A percentile compares a stretch with the other conserved stretches of the same genome.
phyloP scores from a whole-genome alignment of 2,113 vertebrate genomes.

The Tetrao urogallus region DNA sequence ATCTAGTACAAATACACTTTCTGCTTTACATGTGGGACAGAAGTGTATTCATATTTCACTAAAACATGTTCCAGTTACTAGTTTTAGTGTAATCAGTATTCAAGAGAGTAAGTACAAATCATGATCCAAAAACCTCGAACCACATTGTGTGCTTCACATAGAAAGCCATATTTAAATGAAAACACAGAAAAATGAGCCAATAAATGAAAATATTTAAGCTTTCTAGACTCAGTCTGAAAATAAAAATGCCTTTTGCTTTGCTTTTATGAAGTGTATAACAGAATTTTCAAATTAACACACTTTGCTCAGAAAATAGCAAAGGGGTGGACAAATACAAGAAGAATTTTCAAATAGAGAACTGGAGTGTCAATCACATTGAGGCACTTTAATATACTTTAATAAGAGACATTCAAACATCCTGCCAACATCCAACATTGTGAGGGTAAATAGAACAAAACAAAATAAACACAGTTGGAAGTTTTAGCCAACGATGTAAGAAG shows the following conservation, averaged over 20 bases:
- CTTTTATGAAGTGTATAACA: background rate
- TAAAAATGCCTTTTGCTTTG: background rate
- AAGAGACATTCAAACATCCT: background rate
- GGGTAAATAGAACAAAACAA: constrained; percentile 33
- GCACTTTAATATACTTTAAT: background rate
- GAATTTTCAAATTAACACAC: background rate
- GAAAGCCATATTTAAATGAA: background rate
- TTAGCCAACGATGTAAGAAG: constrained; percentile 8
- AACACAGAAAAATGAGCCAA: background rate
- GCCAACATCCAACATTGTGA: background rate
- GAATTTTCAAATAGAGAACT: background rate
- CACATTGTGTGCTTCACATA: background rate
- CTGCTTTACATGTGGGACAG: background rate
- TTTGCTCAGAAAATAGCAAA: background rate
- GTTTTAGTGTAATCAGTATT: background rate
- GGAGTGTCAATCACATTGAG: background rate
- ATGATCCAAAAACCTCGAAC: background rate
- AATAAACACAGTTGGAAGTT: constrained; percentile 31
- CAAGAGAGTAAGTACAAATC: background rate
- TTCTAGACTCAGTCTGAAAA: background rate
- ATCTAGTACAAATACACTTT: background rate
- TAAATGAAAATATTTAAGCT: background rate
- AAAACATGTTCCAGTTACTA: background rate
- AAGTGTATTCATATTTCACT: background rate
- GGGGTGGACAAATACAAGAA: background rate